Base-by-base conservation (phyloP, 2,888 invertebrate species). In the Drosophila mettleri region DNA sequence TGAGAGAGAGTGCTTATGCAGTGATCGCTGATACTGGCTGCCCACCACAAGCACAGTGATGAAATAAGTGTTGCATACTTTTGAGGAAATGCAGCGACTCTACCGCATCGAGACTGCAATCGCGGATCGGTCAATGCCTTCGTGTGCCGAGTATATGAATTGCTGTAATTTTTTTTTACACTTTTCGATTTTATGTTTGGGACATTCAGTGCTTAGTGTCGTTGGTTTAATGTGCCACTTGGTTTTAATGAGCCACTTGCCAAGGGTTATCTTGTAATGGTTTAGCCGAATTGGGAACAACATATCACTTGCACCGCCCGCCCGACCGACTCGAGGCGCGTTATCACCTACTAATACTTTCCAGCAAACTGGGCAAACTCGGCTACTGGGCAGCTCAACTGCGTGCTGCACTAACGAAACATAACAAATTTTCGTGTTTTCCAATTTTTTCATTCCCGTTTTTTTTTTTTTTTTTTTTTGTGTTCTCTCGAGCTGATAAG, bases 261-360 rank as follows among this genome's bases (percentile, higher is more conserved):
- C 63, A 64, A 58, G 70, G 76, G 86, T 84, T 81, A 84, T 75
- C 82, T 76, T 73, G 78, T 41, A 71, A 84, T 48, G 72, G 67
- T 64, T 55, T 55, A 12, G 29, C 39, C 52, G 36, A 66, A 74
- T 51, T 71, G 60, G 72, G 71, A 65, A 39, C 73, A 62, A 41
- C 41, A 41, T 41, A 14, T 10, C 57, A 43, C 43, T 24, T 22
- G 49, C 29, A 18, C 27, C 46, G 41, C 20, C 33, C 48, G 7
- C 18, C 31, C 48, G 20, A 39, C 31, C 22, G 1, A 22, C 24
- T 43, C 43, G 9, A 51, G 8, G 10, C 52, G 36, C 45, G 43
- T 74, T 78, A 75, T 78, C 74, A 16, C 55, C 41, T 53, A 52
- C 60, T 67, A 76, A 51, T 57, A n/a, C 74, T 62, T 53, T 12